Conservation (phyloP, 2,888 invertebrate species). For the Coremacera marginata region DNA sequence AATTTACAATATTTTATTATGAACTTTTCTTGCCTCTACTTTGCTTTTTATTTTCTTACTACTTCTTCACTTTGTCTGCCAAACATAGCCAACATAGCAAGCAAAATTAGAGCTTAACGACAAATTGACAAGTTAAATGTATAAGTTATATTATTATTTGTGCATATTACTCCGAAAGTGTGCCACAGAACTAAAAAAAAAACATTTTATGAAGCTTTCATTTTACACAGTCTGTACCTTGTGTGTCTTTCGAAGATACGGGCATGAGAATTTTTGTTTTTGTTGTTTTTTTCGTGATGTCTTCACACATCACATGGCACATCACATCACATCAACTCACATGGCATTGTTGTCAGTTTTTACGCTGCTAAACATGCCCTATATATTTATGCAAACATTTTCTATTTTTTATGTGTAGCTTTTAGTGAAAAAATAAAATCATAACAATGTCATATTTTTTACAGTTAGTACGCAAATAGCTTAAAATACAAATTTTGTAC, state of each 20-base stretch:
- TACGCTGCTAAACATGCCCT: slow-evolving; percentile 17
- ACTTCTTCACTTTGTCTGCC: slow-evolving; percentile 4
- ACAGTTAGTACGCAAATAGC: no score
- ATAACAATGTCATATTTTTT: no score
- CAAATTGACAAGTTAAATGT: slow-evolving; percentile 42
- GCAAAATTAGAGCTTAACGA: slow-evolving; percentile 35
- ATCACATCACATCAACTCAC: no score
- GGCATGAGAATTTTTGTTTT: not conserved
- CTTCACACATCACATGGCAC: slow-evolving; percentile 48
- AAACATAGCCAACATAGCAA: no score
- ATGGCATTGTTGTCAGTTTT: slow-evolving; percentile 46
- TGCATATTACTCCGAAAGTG: slow-evolving; percentile 21
- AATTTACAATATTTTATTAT: slow-evolving; percentile 28
- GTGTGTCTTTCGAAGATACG: not conserved
- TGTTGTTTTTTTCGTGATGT: slow-evolving; percentile 44
- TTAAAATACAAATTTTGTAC: no score
- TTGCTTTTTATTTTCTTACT: slow-evolving; percentile 12
- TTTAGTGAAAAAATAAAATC: no score
- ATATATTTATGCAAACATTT: slow-evolving; percentile 1
- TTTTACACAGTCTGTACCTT: not conserved
- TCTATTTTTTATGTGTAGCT: not conserved
- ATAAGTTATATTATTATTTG: slow-evolving; percentile 36
- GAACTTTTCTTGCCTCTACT: not conserved
- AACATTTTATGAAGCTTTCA: not conserved
- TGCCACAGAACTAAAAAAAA: slow-evolving; percentile 5